Evolutionary conservation across 2,888 invertebrate genomes (phyloP).

Genomic region (Rapana venosa): DNA sequence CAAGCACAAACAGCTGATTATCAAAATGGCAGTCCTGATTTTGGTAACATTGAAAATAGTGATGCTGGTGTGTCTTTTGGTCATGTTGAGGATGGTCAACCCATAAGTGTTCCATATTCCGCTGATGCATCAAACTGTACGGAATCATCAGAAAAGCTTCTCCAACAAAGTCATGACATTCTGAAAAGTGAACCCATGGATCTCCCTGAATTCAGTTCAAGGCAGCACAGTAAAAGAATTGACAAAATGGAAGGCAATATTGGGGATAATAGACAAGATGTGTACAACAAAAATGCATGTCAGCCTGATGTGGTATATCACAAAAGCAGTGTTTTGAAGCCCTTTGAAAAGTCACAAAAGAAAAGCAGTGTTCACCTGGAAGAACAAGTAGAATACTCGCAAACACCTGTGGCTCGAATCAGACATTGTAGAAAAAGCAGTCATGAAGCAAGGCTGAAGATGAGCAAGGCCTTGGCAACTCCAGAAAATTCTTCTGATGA

Average conservation of each 20-base stretch:
- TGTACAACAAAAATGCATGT: background rate
- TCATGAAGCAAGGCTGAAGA: constrained; percentile 30
- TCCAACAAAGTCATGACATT: background rate
- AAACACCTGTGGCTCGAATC: background rate
- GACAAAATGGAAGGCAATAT: background rate
- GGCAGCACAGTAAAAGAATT: background rate
- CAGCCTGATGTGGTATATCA: background rate
- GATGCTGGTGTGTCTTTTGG: background rate
- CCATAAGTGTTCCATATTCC: background rate
- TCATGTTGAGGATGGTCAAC: background rate
- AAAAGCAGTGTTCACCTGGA: background rate
- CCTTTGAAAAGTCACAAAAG: background rate
- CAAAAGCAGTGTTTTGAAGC: background rate
- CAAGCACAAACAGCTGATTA: background rate
- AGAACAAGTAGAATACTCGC: background rate
- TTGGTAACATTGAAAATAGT: background rate
- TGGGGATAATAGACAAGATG: background rate
- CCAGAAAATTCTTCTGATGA: constrained; percentile 46
- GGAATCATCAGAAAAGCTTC: background rate
- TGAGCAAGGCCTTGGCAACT: constrained; percentile 27
- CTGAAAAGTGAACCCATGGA: background rate
- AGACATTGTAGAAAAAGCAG: constrained; percentile 31
- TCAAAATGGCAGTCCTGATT: background rate
- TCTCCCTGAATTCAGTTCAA: background rate
- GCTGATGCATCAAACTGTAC: background rate